These are phyloP conservation scores for Stercorarius parasiticus DNA, from an alignment of 2,113 vertebrate genomes.

Conservation along the genomic window DNA sequence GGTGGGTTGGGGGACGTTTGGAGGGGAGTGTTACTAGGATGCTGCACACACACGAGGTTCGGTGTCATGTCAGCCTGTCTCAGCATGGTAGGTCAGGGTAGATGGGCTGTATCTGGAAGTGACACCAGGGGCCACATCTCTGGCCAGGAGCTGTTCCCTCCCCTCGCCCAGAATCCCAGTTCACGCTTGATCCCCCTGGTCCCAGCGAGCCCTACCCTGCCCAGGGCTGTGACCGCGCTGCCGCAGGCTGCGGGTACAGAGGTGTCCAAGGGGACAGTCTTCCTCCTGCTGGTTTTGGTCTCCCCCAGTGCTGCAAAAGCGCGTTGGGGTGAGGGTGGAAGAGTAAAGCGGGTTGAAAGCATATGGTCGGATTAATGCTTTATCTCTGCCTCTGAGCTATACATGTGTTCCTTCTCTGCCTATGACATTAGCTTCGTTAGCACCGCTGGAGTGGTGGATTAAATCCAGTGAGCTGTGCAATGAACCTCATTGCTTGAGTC, in stretches of 20 bases:
- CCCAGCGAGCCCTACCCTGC: rapidly evolving
- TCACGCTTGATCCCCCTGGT: rapidly evolving
- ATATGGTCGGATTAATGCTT: not conserved
- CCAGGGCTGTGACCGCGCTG: rapidly evolving
- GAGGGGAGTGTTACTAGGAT: too few relatives aligned
- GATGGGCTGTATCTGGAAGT: not conserved
- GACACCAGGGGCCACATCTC: not conserved
- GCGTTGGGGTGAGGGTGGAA: not conserved
- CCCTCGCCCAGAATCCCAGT: not conserved
- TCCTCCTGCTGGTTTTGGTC: not conserved
- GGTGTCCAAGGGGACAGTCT: not conserved
- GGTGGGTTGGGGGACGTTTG: rapidly evolving
- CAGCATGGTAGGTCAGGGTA: rapidly evolving
- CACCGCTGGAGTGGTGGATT: conserved; percentile 11
- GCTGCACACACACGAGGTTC: not conserved
- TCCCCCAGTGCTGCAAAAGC: not conserved
- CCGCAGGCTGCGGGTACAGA: not conserved
- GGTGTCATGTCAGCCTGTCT: not conserved
- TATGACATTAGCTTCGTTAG: not conserved
- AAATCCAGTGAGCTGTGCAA: conserved; percentile 23
- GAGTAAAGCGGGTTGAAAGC: not conserved
- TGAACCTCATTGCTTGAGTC: not conserved
- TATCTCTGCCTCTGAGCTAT: not conserved
- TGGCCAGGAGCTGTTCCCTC: not conserved
- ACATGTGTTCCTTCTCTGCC: not conserved